Conservation (phyloP, 1,140 invertebrate genomes). For the Pachypeltis micranthus region DNA sequence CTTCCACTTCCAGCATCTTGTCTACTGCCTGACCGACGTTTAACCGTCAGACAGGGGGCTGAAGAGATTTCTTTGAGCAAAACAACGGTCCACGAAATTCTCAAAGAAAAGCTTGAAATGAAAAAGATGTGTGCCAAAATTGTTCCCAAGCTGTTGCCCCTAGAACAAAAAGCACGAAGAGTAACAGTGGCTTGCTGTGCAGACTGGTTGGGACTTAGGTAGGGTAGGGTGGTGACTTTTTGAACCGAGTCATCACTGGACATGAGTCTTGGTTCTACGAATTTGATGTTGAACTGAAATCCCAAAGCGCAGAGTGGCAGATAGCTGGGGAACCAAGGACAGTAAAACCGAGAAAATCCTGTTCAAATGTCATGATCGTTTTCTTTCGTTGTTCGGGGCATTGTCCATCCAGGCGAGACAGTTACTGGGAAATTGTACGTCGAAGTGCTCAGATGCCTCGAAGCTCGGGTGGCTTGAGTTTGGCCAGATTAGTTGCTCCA, state of each 20-base stretch:
- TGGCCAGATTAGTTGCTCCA: no score
- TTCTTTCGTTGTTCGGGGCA: no score
- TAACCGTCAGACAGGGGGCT: constrained; percentile 24
- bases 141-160: no score
- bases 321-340: constrained; percentile 19
- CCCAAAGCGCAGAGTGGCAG: constrained; percentile 21
- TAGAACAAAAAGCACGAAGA: constrained; percentile 19
- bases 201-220: constrained; percentile 6
- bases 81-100: constrained; percentile 21
- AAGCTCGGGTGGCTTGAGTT: background rate
- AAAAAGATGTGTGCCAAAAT: constrained; percentile 14
- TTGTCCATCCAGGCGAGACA: constrained; percentile 29
- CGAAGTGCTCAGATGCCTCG: constrained; percentile 15
- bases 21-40: constrained; percentile 17
- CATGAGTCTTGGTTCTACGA: constrained; percentile 17
- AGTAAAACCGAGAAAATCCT: constrained; percentile 1
- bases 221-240: constrained; percentile 1
- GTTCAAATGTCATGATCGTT: constrained; percentile 30
- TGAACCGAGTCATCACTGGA: constrained; percentile 22
- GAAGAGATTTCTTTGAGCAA: constrained; percentile 13
- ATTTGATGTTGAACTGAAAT: constrained; percentile 16
- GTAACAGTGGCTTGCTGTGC: no score
- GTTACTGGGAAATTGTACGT: constrained; percentile 22
- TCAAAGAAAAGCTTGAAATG: constrained; percentile 20
- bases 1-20: constrained; percentile 26